Conservation (phyloP, 2,888 invertebrate genomes). For the Nephrocerus scutellatus region DNA sequence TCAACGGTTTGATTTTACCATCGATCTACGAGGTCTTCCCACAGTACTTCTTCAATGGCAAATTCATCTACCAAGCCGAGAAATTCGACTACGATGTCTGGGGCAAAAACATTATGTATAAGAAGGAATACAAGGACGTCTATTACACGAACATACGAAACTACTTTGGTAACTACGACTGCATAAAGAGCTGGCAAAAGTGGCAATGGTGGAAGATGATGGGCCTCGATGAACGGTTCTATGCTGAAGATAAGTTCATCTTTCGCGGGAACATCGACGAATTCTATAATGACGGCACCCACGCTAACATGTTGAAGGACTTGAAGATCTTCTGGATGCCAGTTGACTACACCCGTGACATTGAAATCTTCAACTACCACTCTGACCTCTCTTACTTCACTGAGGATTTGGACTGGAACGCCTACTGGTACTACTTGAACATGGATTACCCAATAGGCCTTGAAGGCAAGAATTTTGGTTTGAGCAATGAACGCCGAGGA, state of each 20-base stretch:
- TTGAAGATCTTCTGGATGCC: slow-evolving; percentile 30
- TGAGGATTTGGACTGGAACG: slow-evolving; percentile 61
- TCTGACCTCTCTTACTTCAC: slow-evolving; percentile 59
- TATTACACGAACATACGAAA: slow-evolving; percentile 24
- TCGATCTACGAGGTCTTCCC: slow-evolving; percentile 66
- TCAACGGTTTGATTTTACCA: slow-evolving; percentile 59
- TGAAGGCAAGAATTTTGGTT: slow-evolving; percentile 49
- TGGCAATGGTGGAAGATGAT: slow-evolving; percentile 33
- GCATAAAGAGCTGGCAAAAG: slow-evolving; percentile 28
- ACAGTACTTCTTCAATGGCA: slow-evolving; percentile 59
- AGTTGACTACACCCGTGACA: slow-evolving; percentile 54
- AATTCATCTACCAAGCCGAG: slow-evolving; percentile 59
- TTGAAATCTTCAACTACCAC: slow-evolving; percentile 49
- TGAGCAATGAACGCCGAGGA: slow-evolving; percentile 54
- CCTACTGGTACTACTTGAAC: slow-evolving; percentile 56
- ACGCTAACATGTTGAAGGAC: slow-evolving; percentile 20
- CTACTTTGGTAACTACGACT: slow-evolving; percentile 20
- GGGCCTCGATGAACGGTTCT: slow-evolving; percentile 28
- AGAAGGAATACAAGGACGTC: slow-evolving; percentile 27
- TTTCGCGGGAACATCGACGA: slow-evolving; percentile 26
- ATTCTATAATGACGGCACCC: slow-evolving; percentile 21
- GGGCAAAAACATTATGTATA: slow-evolving; percentile 43
- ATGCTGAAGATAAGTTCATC: slow-evolving; percentile 23
- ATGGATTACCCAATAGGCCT: slow-evolving; percentile 59
- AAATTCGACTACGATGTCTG: slow-evolving; percentile 48